Evolutionary conservation across 2,888 invertebrate genomes (phyloP).

Genomic region (Eupithecia centaureata): DNA sequence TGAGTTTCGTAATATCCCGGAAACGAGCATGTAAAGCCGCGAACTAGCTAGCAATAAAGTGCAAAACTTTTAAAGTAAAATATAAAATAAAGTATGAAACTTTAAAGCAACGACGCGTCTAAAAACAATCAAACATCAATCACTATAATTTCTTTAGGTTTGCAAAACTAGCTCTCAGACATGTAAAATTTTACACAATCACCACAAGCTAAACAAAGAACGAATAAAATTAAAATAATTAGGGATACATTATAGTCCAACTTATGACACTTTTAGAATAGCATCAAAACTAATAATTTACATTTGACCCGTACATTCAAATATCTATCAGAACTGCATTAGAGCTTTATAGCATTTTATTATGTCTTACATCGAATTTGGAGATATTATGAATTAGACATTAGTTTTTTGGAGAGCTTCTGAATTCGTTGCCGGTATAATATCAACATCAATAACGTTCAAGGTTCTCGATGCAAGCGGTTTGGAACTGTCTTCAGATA

Average conservation of each 20-base stretch:
- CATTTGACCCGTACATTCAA: slow-evolving; percentile 62
- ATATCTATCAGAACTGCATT: slow-evolving; percentile 76
- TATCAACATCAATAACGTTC: slow-evolving; percentile 69
- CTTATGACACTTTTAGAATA: background rate
- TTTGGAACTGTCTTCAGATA: slow-evolving; percentile 31
- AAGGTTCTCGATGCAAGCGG: slow-evolving; percentile 49
- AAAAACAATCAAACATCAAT: too few species aligned
- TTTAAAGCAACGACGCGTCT: too few species aligned
- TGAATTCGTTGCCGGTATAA: slow-evolving; percentile 61
- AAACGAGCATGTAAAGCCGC: too few species aligned
- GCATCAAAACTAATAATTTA: slow-evolving; percentile 15
- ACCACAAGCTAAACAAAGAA: too few species aligned
- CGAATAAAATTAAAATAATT: too few species aligned
- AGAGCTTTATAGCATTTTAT: slow-evolving; percentile 60
- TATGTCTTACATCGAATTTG: slow-evolving; percentile 59
- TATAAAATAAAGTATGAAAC: too few species aligned
- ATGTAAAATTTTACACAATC: too few species aligned
- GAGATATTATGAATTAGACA: slow-evolving; percentile 67
- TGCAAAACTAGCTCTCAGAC: too few species aligned
- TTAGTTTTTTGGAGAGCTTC: slow-evolving; percentile 52
- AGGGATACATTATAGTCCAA: background rate
- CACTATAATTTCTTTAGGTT: too few species aligned
- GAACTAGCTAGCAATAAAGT: too few species aligned
- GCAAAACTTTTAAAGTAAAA: too few species aligned
- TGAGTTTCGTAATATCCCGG: too few species aligned